Evolutionary conservation across 2,797 vertebrate species (phyloP), one percentile per base, ranked within the genome.

Genomic region (Clarias pachynema): DNA sequence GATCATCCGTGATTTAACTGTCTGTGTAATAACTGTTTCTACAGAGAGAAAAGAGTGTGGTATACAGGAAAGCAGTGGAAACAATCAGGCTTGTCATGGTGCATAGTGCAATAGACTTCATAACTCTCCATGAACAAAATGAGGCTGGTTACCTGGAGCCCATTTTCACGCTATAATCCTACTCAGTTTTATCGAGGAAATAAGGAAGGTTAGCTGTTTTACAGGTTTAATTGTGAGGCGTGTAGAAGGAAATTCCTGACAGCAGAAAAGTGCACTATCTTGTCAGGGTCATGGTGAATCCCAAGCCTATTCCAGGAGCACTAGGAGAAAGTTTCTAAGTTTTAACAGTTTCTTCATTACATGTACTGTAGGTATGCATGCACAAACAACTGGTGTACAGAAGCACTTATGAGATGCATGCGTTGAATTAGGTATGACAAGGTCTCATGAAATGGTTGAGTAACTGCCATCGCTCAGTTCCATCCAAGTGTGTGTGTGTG

Each of bases 1-100:
- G 74, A 88, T 82, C 68, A 72, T 70, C 70, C 85, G 89, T 91
- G 83, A 83, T 86, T 73, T 86, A 65, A 53, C 69, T 29, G 18
- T 65, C 70, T 63, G 66, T 85, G 86, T 84, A 84, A 86, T 87
- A 77, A 79, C 34, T 24, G 63, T 83, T 88, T 70, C 31, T 74
- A 84, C 40, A 29, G 73, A 31, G 31, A 37, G 31, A 60, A 5
- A 37, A 60, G 57, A 37, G 20, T 79, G 56, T 70, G 65, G 81
- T 22, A 62, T 37, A 86, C 18, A 59, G 31, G 63, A 49, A 84
- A 88, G 81, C 75, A 84, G 85, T 81, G 78, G 22, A 82, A 56
- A 59, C 79, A 85, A 65, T 79, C 56, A 40, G 70, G 34, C 73
- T 75, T 78, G 74, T 68, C 14, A 4, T 66, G 79, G 74, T 37